Evolutionary conservation across 2,113 vertebrate genomes (phyloP), one percentile per base, ranked within the genome.

Genomic region (Antennarius striatus): DNA sequence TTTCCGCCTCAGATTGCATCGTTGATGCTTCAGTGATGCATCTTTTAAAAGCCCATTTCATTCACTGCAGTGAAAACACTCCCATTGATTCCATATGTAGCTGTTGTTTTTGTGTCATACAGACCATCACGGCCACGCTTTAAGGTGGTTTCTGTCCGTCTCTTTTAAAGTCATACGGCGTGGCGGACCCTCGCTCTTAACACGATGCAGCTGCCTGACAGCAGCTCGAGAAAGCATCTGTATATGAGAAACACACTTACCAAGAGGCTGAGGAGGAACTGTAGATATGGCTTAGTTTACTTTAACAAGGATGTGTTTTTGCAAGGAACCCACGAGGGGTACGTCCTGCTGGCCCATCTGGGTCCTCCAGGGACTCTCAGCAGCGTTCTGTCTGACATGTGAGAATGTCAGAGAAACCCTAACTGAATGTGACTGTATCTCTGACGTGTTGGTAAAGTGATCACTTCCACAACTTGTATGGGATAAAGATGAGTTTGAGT

Each of bases 311-410:
- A 73, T 68, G 57, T 82, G 71, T 86, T 85, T 84, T 86, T 82
- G 28, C 68, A 68, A 56, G 79, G 84, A 63, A 71, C 55, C 57
- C 78, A 57, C 43, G 2, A 79, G 63, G 85, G 82, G 64, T 66
- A 75, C 75, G 82, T 90, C 77, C 79, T 88, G 77, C 80, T 22
- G 42, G 22, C 42, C 65, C 87, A 88, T 88, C 82, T 92, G 88
- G 71, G 58, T 70, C 71, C 29, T 57, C 64, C 11, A 36, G 40
- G 14, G 62, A 66, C 67, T 72, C 63, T 60, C 53, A 54, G 45
- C 49, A 75, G 45, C 39, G 1, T 6, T 40, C 39, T 10, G 6
- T 40, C 10, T 40, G 39, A 40, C 39, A 1, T 22, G 22, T 47
- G 17, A 68, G n/a, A 14, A 15, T 47, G 53, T 12, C 29, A 61